phyloP scores from a whole-genome alignment of 1,140 invertebrate species.

The Pygmarrhopalites habei region DNA sequence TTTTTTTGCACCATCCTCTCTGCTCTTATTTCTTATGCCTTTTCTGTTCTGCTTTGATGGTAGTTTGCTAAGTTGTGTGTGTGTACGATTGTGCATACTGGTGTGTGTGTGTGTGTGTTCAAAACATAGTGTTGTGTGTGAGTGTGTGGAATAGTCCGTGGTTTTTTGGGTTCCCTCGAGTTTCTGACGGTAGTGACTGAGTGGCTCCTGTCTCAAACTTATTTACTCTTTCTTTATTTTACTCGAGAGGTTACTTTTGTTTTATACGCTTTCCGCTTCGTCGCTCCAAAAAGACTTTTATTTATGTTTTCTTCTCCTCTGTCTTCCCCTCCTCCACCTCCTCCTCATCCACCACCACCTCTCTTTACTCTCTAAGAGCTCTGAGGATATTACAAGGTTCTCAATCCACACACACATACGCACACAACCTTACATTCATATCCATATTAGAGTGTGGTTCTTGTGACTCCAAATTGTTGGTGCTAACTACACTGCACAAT shows the following conservation, averaged over 20 bases:
- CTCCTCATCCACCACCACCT: background rate
- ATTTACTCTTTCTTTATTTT: constrained; percentile 17
- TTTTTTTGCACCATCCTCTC: too few species aligned
- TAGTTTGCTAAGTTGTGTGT: too few species aligned
- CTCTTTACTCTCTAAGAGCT: background rate
- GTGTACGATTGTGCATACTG: too few species aligned
- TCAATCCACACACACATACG: background rate
- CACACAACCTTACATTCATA: background rate
- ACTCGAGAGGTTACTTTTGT: constrained; percentile 14
- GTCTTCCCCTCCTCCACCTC: background rate
- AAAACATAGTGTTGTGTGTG: too few species aligned
- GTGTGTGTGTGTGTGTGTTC: too few species aligned
- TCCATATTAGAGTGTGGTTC: too few species aligned
- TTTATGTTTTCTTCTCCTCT: background rate
- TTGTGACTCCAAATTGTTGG: too few species aligned
- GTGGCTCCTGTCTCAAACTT: constrained; percentile 12
- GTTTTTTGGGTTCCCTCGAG: background rate
- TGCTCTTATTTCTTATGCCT: too few species aligned
- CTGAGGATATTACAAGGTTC: background rate
- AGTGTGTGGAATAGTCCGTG: too few species aligned
- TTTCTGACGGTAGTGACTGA: background rate
- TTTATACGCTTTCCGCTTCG: constrained; percentile 15
- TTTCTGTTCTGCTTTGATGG: too few species aligned
- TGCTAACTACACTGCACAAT: too few species aligned
- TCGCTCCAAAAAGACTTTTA: constrained; percentile 5